A percentile compares a stretch with the other conserved stretches of the same genome.
Evolutionary conservation across 2,113 vertebrate species (phyloP).

Genomic region (Stegastes partitus): DNA sequence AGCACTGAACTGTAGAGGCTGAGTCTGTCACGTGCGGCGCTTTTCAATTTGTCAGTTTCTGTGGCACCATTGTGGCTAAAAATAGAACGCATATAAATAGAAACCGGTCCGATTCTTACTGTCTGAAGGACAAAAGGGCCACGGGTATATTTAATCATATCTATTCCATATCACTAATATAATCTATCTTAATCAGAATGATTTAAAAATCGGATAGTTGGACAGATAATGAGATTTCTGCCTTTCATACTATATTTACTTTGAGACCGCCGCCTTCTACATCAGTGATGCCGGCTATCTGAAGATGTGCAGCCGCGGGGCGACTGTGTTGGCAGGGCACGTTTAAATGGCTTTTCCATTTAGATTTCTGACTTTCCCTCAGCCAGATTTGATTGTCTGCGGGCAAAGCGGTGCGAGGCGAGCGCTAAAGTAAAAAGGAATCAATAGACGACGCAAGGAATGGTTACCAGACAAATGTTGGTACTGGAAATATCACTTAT

Average conservation of each 20-base stretch:
- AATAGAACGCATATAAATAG: slow-evolving; percentile 84
- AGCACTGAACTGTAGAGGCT: slow-evolving; percentile 28
- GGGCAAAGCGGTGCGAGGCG: neutral
- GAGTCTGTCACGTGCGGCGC: slow-evolving; percentile 63
- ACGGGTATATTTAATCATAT: neutral
- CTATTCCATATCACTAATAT: slow-evolving; percentile 1
- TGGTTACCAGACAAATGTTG: neutral
- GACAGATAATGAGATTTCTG: neutral
- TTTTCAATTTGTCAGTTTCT: slow-evolving; percentile 91
- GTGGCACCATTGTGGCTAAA: slow-evolving; percentile 92
- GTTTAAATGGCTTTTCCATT: slow-evolving; percentile 44
- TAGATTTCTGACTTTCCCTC: neutral
- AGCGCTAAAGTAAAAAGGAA: neutral
- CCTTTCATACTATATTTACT: neutral
- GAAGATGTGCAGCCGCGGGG: slow-evolving; percentile 9
- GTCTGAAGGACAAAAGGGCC: slow-evolving; percentile 35
- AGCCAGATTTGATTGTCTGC: neutral
- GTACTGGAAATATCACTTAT: neutral
- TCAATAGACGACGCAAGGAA: neutral
- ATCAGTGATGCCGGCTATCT: neutral
- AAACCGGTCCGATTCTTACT: slow-evolving; percentile 27
- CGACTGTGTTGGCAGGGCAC: slow-evolving; percentile 29
- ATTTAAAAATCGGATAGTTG: neutral
- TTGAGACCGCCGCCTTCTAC: neutral
- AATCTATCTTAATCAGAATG: slow-evolving; percentile 13